A percentile compares a stretch with the other conserved stretches of the same genome.
Conservation (phyloP, 2,888 invertebrate species). For the Acleris literana region DNA sequence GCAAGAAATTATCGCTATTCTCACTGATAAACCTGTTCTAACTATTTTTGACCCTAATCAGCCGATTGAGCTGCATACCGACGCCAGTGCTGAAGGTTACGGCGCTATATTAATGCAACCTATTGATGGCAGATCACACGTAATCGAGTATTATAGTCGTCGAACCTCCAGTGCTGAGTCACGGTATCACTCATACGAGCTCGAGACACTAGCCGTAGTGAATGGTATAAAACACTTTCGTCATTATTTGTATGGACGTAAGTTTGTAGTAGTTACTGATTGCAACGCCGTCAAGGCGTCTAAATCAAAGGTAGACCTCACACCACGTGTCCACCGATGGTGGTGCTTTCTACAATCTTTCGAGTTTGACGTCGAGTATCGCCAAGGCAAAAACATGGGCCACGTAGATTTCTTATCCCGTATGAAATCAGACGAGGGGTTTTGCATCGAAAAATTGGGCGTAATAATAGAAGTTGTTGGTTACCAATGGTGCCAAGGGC, state of each 20-base stretch:
- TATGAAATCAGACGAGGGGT: no score
- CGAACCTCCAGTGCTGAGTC: constrained; percentile 8
- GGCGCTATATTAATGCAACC: constrained; percentile 5
- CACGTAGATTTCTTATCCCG: constrained; percentile 8
- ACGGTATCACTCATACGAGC: background rate
- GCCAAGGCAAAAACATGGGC: background rate
- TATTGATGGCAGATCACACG: background rate
- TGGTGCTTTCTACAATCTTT: constrained; percentile 6
- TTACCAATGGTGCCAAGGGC: no score
- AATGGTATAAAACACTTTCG: constrained; percentile 7
- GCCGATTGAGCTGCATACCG: constrained; percentile 4
- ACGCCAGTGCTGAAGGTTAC: constrained; percentile 9
- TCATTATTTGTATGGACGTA: background rate
- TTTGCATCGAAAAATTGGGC: no score
- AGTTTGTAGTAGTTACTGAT: background rate
- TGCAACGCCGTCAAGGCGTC: background rate
- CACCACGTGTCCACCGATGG: background rate
- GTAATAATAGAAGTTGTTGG: no score
- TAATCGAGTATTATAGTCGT: background rate
- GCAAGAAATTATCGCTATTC: no score
- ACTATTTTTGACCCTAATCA: no score
- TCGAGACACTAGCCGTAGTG: constrained; percentile 7
- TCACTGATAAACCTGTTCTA: no score
- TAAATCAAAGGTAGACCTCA: background rate
- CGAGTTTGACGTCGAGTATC: constrained; percentile 1